Evolutionary conservation across 2,113 vertebrate species (phyloP).

Genomic region (Lycocorax pyrrhopterus): DNA sequence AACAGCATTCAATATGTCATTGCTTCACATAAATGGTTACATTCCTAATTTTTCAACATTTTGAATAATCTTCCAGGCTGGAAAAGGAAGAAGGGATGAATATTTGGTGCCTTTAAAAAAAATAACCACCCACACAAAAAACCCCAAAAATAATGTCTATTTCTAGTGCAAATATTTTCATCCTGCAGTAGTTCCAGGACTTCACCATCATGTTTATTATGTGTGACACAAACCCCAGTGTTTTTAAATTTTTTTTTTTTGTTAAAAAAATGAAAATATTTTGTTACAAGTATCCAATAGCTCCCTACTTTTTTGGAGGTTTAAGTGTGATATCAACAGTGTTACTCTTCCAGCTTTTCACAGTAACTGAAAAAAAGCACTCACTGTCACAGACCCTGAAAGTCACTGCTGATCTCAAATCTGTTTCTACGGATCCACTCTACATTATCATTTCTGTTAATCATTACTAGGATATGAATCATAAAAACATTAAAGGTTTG

Average conservation of each 20-base stretch:
- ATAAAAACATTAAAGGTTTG: background rate
- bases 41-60: background rate
- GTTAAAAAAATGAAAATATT: background rate
- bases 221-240: rapidly evolving
- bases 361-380: background rate
- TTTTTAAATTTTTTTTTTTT: background rate
- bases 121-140: background rate
- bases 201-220: background rate
- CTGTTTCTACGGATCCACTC: background rate
- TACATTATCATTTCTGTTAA: background rate
- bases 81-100: background rate
- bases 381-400: background rate
- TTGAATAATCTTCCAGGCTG: background rate
- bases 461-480: background rate
- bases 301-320: background rate
- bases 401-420: background rate
- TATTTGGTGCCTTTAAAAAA: background rate
- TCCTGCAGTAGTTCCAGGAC: background rate
- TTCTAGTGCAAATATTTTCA: background rate
- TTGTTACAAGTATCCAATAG: background rate
- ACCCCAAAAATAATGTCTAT: rapidly evolving
- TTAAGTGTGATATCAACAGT: background rate
- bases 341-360: background rate
- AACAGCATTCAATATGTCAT: background rate
- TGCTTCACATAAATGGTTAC: background rate